These are phyloP conservation scores for Automeris io DNA, from an alignment of 2,888 invertebrate genomes.

Conservation along the genomic window DNA sequence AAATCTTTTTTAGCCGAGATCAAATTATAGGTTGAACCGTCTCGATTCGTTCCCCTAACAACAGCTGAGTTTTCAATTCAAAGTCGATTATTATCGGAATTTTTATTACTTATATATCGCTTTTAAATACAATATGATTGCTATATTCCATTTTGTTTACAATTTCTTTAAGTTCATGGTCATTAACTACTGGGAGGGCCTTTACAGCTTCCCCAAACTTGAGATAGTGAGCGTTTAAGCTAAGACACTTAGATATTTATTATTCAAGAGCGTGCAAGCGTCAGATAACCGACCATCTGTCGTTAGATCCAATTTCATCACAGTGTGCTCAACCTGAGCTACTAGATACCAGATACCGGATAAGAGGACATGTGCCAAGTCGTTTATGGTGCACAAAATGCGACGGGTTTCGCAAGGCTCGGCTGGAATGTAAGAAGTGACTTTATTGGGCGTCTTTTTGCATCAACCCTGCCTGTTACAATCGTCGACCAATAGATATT, in stretches of 20 bases:
- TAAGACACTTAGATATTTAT: background rate
- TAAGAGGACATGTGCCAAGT: conserved; percentile 48
- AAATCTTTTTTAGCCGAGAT: conserved; percentile 38
- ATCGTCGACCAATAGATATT: conserved; percentile 2
- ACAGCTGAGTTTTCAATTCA: conserved; percentile 21
- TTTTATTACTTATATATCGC: conserved; percentile 17
- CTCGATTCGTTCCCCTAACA: conserved; percentile 31
- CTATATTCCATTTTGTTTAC: conserved; percentile 16
- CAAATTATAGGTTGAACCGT: conserved; percentile 44
- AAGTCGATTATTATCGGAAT: conserved; percentile 21
- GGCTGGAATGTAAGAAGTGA: conserved; percentile 39
- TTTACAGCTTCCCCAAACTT: background rate
- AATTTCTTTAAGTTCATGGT: too few species aligned
- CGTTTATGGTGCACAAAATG: conserved; percentile 42
- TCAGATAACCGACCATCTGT: conserved; percentile 31
- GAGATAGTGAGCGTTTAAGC: background rate
- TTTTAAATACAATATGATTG: conserved; percentile 19
- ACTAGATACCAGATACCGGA: conserved; percentile 20
- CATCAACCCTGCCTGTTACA: conserved; percentile 1
- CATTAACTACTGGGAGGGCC: too few species aligned
- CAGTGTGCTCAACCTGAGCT: background rate
- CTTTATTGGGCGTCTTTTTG: conserved; percentile 25
- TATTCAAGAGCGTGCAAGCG: background rate
- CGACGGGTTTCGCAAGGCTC: conserved; percentile 33
- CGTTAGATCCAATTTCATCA: conserved; percentile 39